These are phyloP conservation scores for Copidosoma aretas DNA, from an alignment of 2,888 invertebrate species.

Conservation along the genomic window DNA sequence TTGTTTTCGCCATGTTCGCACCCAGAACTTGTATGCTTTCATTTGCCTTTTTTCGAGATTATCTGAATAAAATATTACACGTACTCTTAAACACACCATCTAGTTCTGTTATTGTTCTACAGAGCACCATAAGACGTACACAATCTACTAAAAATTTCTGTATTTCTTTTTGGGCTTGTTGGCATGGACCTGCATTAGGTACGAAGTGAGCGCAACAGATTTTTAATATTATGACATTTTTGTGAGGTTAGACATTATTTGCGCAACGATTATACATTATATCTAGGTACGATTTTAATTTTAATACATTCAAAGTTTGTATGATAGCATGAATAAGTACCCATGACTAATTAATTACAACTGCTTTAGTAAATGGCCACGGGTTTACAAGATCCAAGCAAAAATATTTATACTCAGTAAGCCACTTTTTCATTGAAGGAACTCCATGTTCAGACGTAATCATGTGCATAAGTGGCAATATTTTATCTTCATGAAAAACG, in stretches of 20 bases:
- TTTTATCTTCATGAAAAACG: slow-evolving; percentile 2
- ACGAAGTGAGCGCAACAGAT: slow-evolving; percentile 39
- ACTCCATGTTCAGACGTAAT: slow-evolving; percentile 35
- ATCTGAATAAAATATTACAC: slow-evolving; percentile 4
- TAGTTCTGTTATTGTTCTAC: slow-evolving; percentile 22
- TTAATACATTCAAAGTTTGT: slow-evolving; percentile 33
- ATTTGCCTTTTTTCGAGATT: slow-evolving; percentile 2
- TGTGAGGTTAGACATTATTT: neutral
- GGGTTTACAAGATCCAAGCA: neutral
- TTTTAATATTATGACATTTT: slow-evolving; percentile 7
- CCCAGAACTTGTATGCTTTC: slow-evolving; percentile 6
- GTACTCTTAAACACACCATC: slow-evolving; percentile 34
- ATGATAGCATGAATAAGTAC: slow-evolving; percentile 30
- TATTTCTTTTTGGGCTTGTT: slow-evolving; percentile 18
- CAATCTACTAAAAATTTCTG: slow-evolving; percentile 37
- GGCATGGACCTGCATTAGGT: slow-evolving; percentile 28
- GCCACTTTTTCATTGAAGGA: slow-evolving; percentile 24
- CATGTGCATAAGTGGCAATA: slow-evolving; percentile 27
- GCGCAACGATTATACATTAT: slow-evolving; percentile 22
- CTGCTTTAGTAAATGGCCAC: slow-evolving; percentile 32
- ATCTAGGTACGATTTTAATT: slow-evolving; percentile 26
- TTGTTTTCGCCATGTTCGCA: too few species aligned
- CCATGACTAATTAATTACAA: slow-evolving; percentile 38
- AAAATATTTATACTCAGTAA: slow-evolving; percentile 33
- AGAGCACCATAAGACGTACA: slow-evolving; percentile 28